Evolutionary conservation across 2,797 vertebrate genomes (phyloP).

Genomic region (Columba guinea): DNA sequence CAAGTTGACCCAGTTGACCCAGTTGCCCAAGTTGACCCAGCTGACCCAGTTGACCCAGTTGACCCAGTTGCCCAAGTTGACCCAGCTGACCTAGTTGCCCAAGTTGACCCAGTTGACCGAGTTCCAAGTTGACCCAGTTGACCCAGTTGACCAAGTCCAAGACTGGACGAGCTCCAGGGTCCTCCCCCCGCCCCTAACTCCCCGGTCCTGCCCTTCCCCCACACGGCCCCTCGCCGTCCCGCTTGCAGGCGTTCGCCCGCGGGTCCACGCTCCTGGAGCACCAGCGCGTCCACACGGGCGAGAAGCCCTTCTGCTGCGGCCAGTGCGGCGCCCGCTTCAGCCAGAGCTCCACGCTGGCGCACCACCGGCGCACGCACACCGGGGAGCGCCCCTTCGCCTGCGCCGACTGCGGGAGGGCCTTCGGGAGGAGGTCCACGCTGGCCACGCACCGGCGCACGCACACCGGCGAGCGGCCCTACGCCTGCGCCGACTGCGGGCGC

Average conservation of each 20-base stretch:
- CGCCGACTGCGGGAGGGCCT: not conserved
- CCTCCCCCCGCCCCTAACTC: no score
- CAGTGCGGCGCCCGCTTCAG: not conserved
- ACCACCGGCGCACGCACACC: not conserved
- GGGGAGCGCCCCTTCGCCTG: not conserved
- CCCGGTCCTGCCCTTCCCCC: no score
- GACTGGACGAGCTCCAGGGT: no score
- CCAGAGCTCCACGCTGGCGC: not conserved
- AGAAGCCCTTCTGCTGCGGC: not conserved
- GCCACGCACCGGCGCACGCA: constrained; percentile 65
- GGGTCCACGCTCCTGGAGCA: constrained; percentile 21
- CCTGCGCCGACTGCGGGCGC: constrained; percentile 4
- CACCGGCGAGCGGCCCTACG: not conserved
- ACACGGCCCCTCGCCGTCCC: no score
- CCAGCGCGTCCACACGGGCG: not conserved
- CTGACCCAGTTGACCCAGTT: no score
- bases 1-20: no score
- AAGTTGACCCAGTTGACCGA: no score
- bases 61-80: no score
- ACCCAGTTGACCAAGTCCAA: no score
- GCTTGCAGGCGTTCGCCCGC: not conserved
- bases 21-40: no score
- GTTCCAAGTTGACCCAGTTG: no score
- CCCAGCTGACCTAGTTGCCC: no score
- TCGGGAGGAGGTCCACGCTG: constrained; percentile 81